These are phyloP conservation scores for Sylvilagus floridanus DNA, from an alignment of 2,797 vertebrate species.

Conservation along the genomic window DNA sequence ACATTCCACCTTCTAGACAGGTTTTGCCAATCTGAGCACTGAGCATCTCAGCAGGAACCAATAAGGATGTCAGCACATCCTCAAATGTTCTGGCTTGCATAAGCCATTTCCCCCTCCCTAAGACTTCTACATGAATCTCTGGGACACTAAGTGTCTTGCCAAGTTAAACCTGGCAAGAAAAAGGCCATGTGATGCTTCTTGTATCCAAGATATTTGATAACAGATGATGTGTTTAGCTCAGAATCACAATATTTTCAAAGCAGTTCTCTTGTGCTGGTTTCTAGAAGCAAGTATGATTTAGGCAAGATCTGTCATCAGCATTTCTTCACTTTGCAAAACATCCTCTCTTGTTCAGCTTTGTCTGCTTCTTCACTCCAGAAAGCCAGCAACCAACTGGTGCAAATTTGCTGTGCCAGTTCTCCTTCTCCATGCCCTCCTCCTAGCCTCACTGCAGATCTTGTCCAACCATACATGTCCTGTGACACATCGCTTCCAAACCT, in stretches of 20 bases:
- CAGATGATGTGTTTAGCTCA: neutral
- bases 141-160: neutral
- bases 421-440: neutral
- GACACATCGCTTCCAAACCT: neutral
- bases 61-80: neutral
- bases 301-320: neutral
- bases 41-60: neutral
- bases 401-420: neutral
- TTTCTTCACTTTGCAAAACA: neutral
- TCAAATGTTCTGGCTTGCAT: neutral
- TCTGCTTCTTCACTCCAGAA: neutral
- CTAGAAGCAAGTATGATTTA: neutral
- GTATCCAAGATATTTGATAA: neutral
- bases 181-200: constrained; percentile 2
- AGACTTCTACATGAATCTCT: neutral
- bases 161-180: neutral
- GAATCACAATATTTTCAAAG: constrained; percentile 1
- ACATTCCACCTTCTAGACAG: neutral
- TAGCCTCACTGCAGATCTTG: neutral
- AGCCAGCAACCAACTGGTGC: neutral
- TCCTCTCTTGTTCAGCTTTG: neutral
- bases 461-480: neutral
- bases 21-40: neutral
- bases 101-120: neutral
- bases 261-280: neutral